A percentile compares a stretch with the other conserved stretches of the same genome.
Evolutionary conservation across 2,113 vertebrate genomes (phyloP).

Genomic region (Oenanthe oenanthe): DNA sequence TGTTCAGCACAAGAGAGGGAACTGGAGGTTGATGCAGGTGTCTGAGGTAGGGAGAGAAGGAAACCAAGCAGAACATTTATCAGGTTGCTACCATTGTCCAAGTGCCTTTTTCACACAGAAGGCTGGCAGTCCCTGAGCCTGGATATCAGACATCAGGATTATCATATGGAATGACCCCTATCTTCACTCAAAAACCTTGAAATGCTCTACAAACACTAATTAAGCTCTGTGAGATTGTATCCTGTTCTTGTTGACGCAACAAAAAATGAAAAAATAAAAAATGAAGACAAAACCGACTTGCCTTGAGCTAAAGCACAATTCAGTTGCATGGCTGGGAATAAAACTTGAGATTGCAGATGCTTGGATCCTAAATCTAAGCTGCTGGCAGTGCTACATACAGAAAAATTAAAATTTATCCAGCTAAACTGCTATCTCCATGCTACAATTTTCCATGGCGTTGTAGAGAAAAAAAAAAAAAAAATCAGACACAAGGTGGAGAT

Average conservation of each 20-base stretch:
- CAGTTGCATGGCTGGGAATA: not conserved
- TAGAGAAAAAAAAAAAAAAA: not conserved
- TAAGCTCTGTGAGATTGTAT: not conserved
- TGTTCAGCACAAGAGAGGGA: not conserved
- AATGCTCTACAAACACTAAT: not conserved
- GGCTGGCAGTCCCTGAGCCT: not conserved
- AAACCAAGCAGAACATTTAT: not conserved
- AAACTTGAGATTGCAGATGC: not conserved
- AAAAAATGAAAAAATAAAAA: not conserved
- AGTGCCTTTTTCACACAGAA: not conserved
- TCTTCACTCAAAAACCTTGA: not conserved
- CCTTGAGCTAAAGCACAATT: not conserved
- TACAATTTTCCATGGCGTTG: not conserved
- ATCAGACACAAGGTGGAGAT: not conserved
- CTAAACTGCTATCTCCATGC: not conserved
- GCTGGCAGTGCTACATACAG: rapidly evolving
- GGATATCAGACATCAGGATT: not conserved
- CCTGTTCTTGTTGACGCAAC: not conserved
- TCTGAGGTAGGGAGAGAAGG: not conserved
- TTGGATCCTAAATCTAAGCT: not conserved
- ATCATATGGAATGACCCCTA: not conserved
- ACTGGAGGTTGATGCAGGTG: not conserved
- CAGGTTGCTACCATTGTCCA: not conserved
- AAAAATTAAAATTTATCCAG: not conserved
- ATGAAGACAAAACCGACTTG: not conserved